These are phyloP conservation scores for Petrolisthes manimaculis DNA, from an alignment of 2,888 invertebrate species.

Conservation along the genomic window DNA sequence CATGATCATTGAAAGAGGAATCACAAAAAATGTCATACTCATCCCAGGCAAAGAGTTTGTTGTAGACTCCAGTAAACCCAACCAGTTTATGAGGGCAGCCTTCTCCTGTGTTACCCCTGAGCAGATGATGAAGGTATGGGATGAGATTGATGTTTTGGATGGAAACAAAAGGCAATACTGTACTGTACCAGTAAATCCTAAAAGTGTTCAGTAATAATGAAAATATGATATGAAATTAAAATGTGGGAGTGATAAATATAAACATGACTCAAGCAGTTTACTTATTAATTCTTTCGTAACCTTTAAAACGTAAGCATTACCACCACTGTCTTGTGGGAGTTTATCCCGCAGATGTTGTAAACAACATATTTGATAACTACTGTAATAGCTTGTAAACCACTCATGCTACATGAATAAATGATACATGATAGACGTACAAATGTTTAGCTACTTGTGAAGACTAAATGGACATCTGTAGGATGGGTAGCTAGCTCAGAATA, in stretches of 20 bases:
- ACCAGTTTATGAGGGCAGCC: slow-evolving; percentile 57
- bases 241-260: neutral
- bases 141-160: neutral
- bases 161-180: neutral
- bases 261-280: too few species aligned
- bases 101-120: slow-evolving; percentile 47
- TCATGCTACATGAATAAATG: too few species aligned
- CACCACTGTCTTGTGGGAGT: too few species aligned
- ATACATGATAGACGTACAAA: too few species aligned
- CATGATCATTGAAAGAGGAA: slow-evolving; percentile 42
- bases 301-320: too few species aligned
- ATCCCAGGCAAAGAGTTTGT: slow-evolving; percentile 53
- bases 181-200: neutral
- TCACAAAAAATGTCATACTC: slow-evolving; percentile 33
- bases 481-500: too few species aligned
- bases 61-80: slow-evolving; percentile 46
- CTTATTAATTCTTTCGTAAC: too few species aligned
- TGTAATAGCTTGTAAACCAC: too few species aligned
- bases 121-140: slow-evolving; percentile 46
- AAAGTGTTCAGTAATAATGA: neutral
- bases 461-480: too few species aligned
- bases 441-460: too few species aligned
- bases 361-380: too few species aligned
- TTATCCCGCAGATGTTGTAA: too few species aligned
- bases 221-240: neutral